These are phyloP conservation scores for Holcopasites calliopsidis DNA, from an alignment of 1,140 invertebrate genomes.

Conservation along the genomic window DNA sequence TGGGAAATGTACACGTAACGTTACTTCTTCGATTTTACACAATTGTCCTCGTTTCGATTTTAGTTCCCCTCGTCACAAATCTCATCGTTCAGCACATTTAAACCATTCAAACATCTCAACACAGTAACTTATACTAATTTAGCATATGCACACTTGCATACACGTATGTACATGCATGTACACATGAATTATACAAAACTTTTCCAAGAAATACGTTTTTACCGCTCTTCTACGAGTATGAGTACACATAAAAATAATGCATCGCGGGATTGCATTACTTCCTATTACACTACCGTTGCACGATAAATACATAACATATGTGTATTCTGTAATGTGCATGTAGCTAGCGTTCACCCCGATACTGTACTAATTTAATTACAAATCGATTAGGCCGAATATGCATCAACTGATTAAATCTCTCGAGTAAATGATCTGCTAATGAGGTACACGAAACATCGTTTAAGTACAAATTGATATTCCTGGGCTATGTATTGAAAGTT, in stretches of 20 bases:
- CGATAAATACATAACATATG: neutral
- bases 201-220: neutral
- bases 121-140: neutral
- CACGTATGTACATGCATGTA: neutral
- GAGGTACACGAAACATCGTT: neutral
- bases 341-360: neutral
- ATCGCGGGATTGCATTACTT: neutral
- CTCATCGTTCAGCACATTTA: neutral
- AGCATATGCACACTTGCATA: neutral
- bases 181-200: conserved; percentile 8
- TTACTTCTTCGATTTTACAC: neutral
- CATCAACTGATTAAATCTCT: conserved; percentile 12
- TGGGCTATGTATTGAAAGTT: too few species aligned
- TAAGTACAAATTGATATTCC: neutral
- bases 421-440: neutral
- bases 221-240: neutral
- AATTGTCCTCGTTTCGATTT: neutral
- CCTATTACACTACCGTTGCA: neutral
- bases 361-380: conserved; percentile 7
- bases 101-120: neutral
- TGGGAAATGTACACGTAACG: conserved; percentile 44
- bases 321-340: neutral
- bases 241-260: conserved; percentile 5
- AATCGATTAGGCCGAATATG: conserved; percentile 36
- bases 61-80: neutral